phyloP scores from a whole-genome alignment of 2,113 vertebrate species.

The Empidonax traillii region DNA sequence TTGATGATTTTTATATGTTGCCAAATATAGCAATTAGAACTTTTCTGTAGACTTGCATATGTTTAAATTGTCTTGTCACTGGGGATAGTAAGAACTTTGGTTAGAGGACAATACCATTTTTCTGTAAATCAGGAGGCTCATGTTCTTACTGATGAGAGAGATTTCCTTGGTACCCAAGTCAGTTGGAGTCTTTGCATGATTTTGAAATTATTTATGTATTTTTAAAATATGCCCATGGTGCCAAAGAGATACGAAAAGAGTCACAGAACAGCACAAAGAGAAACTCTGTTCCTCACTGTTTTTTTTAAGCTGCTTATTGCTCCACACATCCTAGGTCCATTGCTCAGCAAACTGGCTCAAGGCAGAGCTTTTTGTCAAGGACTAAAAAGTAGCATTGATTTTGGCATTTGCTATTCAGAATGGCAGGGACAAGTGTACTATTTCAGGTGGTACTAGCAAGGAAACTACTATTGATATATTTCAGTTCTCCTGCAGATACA shows the following conservation, averaged over 20 bases:
- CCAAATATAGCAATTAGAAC: not conserved
- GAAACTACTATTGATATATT: conserved; percentile 23
- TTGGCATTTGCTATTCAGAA: not conserved
- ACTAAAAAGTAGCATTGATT: conserved; percentile 52
- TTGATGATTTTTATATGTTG: not conserved
- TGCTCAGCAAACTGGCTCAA: conserved; percentile 22
- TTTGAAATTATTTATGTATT: not conserved
- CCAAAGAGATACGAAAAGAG: not conserved
- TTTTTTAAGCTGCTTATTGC: conserved; percentile 37
- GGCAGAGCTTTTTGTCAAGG: conserved; percentile 26
- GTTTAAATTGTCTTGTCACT: not conserved
- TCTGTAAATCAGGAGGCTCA: not conserved
- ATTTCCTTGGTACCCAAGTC: not conserved
- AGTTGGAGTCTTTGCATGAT: not conserved
- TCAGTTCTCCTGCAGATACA: not conserved
- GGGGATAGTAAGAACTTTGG: not conserved
- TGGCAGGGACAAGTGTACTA: not conserved
- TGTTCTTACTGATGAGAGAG: not conserved
- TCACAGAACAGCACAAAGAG: not conserved
- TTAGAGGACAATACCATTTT: not conserved
- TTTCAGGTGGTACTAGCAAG: conserved; percentile 3
- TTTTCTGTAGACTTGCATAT: not conserved
- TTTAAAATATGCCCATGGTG: not conserved
- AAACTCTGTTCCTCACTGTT: not conserved
- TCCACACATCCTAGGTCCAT: conserved; percentile 21